Percentiles rank a stretch among this genome's conserved stretches.
Evolutionary conservation across 1,140 invertebrate genomes (phyloP).

Genomic region (Ips nitidus): DNA sequence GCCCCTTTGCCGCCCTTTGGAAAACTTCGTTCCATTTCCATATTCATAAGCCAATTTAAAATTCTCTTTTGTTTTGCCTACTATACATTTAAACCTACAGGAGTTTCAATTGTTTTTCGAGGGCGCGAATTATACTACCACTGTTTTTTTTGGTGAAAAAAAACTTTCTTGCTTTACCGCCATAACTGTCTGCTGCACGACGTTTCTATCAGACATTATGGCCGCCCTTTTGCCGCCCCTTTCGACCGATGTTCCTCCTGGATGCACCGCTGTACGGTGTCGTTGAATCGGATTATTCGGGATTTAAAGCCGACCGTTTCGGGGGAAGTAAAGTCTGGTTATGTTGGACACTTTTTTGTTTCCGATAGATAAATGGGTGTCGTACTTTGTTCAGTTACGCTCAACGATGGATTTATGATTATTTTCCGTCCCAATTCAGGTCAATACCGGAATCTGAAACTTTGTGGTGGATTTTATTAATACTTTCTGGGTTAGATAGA

Average conservation of each 20-base stretch:
- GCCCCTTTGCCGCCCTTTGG: neutral
- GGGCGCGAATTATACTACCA: constrained; percentile 1
- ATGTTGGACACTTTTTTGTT: no score
- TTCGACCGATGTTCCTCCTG: neutral
- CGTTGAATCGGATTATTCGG: neutral
- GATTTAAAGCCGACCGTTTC: no score
- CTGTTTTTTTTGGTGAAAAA: neutral
- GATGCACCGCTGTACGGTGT: neutral
- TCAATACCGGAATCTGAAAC: no score
- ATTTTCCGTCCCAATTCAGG: no score
- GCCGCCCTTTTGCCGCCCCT: neutral
- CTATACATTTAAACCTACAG: neutral
- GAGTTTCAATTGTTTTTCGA: constrained; percentile 3
- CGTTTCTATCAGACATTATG: neutral
- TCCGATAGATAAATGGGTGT: no score
- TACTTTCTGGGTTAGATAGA: no score
- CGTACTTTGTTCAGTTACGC: no score
- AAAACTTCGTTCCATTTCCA: constrained; percentile 3
- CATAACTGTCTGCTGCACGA: constrained; percentile 1
- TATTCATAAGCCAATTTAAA: constrained; percentile 5
- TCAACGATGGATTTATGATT: no score
- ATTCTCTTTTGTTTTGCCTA: constrained; percentile 2
- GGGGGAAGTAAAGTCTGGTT: no score
- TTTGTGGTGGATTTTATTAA: no score
- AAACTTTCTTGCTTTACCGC: neutral